Evolutionary conservation across 2,888 invertebrate species (phyloP), one percentile per base, ranked within the genome.

Genomic region (Drosophila pegasa): DNA sequence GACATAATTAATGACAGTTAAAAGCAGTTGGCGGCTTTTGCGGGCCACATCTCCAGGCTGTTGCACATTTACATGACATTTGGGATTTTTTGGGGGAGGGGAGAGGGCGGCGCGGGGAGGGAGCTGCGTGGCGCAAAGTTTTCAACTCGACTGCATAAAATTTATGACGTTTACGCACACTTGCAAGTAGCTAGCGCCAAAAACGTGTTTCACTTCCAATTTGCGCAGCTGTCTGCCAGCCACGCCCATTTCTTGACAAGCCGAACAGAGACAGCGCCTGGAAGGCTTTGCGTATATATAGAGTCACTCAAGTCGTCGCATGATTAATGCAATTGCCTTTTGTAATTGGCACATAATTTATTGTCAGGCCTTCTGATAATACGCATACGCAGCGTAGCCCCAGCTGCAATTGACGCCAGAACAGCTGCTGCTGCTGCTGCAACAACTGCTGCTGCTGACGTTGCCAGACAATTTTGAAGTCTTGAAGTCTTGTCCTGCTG

Each of bases 1-100:
- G 88, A 88, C 89, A 89, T 88, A 89, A 89, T 87, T 89, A 89
- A 89, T 88, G 89, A 88, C 89, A 87, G 87, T 84, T 87, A 88
- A 88, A 88, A 88, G 82, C 85, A 85, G 85, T 84, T 79, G 80
- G 83, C 80, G 85, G 85, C 83, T 85, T 85, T 80, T 78, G 59
- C 80, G 62, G 72, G 64, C 69, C 72, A 57, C 61, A 50, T 64
- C 62, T 80, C 75, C 83, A 54, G 77, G 87, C 82, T 84, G 82
- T 86, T 84, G 85, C 87, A 82, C 80, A 84, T 86, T 86, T 85
- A 85, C 84, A 85, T 84, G 87, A 87, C 87, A 84, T 71, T 84
- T 79, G 78, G 70, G 69, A 12, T 31, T 45, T 62, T 67, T 71
- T 50, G 33, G 54, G 51, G n/a, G 10, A 8, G 33, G 41, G 45